A percentile compares a stretch with the other conserved stretches of the same genome.
These are phyloP conservation scores for Corythoichthys haematopterus DNA, from an alignment of 2,113 vertebrate species.

Conservation along the genomic window DNA sequence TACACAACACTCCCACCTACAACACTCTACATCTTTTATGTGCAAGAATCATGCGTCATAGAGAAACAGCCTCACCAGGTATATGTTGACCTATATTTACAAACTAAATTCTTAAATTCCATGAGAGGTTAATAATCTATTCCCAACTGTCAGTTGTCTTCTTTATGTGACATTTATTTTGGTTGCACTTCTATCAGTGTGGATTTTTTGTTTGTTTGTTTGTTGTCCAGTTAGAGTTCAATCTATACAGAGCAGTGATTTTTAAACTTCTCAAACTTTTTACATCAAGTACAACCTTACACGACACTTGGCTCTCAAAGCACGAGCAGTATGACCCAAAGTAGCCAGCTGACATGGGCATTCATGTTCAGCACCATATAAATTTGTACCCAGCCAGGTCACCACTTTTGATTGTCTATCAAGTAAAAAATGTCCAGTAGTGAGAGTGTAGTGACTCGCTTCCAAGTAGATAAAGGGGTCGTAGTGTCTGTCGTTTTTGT, in stretches of 20 bases:
- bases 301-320: too few relatives aligned
- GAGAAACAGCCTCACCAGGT: constrained; percentile 13
- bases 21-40: constrained; percentile 55
- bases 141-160: background rate
- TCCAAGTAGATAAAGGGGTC: too few relatives aligned
- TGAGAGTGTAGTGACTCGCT: too few relatives aligned
- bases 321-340: too few relatives aligned
- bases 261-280: too few relatives aligned
- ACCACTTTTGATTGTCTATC: too few relatives aligned
- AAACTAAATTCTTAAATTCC: background rate
- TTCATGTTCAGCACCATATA: too few relatives aligned
- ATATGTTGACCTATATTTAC: background rate
- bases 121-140: background rate
- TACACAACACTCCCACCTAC: constrained; percentile 68
- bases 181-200: background rate
- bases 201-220: background rate
- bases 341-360: too few relatives aligned
- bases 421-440: too few relatives aligned
- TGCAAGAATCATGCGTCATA: constrained; percentile 44
- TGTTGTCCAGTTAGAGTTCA: constrained; percentile 7
- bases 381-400: too few relatives aligned
- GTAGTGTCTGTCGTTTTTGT: too few relatives aligned
- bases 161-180: background rate
- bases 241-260: background rate
- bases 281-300: too few relatives aligned